phyloP scores from a whole-genome alignment of 1,140 invertebrate genomes.

The Cepaea nemoralis region DNA sequence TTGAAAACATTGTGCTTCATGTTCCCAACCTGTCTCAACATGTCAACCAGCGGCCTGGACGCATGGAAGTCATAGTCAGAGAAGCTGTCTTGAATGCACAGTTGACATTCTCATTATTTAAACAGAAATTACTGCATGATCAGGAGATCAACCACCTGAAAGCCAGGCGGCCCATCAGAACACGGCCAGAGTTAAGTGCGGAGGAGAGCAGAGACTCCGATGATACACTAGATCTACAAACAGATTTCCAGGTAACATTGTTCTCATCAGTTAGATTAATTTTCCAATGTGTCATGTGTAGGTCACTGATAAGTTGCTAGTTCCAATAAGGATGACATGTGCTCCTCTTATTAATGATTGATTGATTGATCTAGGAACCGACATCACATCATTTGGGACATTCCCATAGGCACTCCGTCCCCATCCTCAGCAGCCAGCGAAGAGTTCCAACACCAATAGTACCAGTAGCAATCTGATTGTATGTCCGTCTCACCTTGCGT shows the following conservation, averaged over 20 bases:
- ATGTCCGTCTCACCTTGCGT: too few species aligned
- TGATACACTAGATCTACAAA: conserved; percentile 42
- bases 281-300: too few species aligned
- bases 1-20: neutral
- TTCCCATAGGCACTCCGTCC: too few species aligned
- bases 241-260: conserved; percentile 33
- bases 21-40: conserved; percentile 49
- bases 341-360: too few species aligned
- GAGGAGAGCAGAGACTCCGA: conserved; percentile 57
- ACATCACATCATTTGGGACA: too few species aligned
- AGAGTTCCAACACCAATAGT: too few species aligned
- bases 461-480: too few species aligned
- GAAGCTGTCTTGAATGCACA: conserved; percentile 64
- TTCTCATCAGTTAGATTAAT: neutral
- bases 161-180: conserved; percentile 46
- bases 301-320: too few species aligned
- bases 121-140: conserved; percentile 61
- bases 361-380: too few species aligned
- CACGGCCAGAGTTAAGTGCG: conserved; percentile 40
- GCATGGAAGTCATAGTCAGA: conserved; percentile 49
- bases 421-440: too few species aligned
- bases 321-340: too few species aligned
- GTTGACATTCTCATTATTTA: conserved; percentile 62
- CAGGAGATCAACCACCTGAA: conserved; percentile 57
- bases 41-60: conserved; percentile 45